These are phyloP conservation scores for Lordiphosa andalusiaca DNA, from an alignment of 2,888 invertebrate genomes.

Conservation along the genomic window DNA sequence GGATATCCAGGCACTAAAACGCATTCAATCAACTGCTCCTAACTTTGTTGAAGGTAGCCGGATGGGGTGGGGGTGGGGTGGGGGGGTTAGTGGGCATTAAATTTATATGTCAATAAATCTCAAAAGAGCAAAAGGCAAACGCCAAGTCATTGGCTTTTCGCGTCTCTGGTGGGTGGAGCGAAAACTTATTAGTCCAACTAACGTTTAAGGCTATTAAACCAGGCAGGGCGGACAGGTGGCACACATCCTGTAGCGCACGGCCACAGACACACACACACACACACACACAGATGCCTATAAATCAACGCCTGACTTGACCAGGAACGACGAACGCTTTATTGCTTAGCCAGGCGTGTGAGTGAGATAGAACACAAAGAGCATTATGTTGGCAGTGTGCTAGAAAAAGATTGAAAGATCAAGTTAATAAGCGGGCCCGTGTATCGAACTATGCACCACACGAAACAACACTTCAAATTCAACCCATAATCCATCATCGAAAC, in stretches of 20 bases:
- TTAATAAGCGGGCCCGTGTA: constrained; percentile 18
- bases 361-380: background rate
- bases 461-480: too few species aligned
- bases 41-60: constrained; percentile 44
- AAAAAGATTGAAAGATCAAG: constrained; percentile 28
- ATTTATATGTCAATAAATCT: constrained; percentile 73
- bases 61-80: background rate
- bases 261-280: constrained; percentile 40
- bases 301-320: constrained; percentile 48
- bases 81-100: constrained; percentile 51
- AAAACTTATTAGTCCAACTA: constrained; percentile 54
- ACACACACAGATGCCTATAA: constrained; percentile 39
- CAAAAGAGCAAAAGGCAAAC: constrained; percentile 61
- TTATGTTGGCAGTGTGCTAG: constrained; percentile 14
- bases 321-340: constrained; percentile 42
- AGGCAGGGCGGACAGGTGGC: constrained; percentile 10
- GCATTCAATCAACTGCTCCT: constrained; percentile 67
- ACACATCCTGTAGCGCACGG: background rate
- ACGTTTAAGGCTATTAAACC: constrained; percentile 43
- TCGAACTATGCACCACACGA: too few species aligned
- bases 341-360: constrained; percentile 1
- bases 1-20: constrained; percentile 70
- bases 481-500: too few species aligned
- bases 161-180: background rate
- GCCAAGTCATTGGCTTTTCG: constrained; percentile 50